Evolutionary conservation across 2,888 invertebrate species (phyloP).

Genomic region (Theodoxus fluviatilis): DNA sequence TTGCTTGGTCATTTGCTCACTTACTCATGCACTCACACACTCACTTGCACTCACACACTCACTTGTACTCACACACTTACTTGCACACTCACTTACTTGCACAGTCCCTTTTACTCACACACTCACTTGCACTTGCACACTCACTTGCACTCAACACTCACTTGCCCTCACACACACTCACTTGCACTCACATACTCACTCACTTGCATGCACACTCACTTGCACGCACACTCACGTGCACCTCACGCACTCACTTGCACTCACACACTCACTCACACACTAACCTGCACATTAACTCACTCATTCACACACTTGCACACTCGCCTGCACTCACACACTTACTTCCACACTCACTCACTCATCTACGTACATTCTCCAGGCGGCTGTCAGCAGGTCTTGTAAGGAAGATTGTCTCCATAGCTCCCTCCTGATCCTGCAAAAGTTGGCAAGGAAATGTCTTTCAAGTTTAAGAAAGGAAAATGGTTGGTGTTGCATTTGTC

Average conservation of each 20-base stretch:
- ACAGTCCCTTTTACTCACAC: too few species aligned
- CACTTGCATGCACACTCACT: too few species aligned
- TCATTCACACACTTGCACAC: not conserved
- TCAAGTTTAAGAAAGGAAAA: too few species aligned
- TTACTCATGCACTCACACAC: not conserved
- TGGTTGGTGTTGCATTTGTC: too few species aligned
- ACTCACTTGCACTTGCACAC: too few species aligned
- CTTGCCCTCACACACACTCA: too few species aligned
- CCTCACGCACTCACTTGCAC: constrained; percentile 9
- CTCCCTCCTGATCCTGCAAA: constrained; percentile 54
- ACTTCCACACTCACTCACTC: too few species aligned
- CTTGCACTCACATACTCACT: too few species aligned
- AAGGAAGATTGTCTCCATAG: constrained; percentile 53
- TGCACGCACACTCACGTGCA: not conserved
- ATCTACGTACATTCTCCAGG: constrained; percentile 53
- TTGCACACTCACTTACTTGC: too few species aligned
- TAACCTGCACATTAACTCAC: not conserved
- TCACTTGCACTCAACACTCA: not conserved
- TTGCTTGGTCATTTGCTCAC: not conserved
- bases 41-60: not conserved
- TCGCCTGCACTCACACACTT: not conserved
- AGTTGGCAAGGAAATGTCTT: not conserved
- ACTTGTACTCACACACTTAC: not conserved
- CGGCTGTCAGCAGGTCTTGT: constrained; percentile 50
- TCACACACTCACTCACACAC: not conserved